phyloP scores from a whole-genome alignment of 2,113 vertebrate genomes.

The Indri indri region DNA sequence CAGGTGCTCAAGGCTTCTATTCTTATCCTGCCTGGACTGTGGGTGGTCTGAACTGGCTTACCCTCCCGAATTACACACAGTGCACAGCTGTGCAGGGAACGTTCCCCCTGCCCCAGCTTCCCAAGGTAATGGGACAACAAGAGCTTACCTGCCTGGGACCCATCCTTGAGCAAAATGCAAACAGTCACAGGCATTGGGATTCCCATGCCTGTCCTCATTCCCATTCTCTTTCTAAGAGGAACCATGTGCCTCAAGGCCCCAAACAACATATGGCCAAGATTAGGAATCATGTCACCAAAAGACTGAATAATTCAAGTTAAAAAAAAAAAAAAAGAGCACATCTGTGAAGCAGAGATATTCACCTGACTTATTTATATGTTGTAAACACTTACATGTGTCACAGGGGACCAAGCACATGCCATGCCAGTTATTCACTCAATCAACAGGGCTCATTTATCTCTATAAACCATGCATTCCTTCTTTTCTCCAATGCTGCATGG shows the following conservation, averaged over 20 bases:
- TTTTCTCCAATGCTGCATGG: not conserved
- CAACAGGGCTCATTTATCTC: not conserved
- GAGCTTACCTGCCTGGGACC: not conserved
- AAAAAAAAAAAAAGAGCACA: constrained; percentile 25
- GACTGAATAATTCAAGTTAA: constrained; percentile 62
- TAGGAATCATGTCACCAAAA: constrained; percentile 50
- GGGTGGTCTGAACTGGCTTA: constrained; percentile 23
- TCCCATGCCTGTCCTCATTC: not conserved
- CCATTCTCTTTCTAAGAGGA: not conserved
- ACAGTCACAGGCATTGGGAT: not conserved
- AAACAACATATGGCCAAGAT: constrained; percentile 51
- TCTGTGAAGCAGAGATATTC: constrained; percentile 45
- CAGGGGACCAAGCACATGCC: not conserved
- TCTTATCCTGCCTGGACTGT: not conserved
- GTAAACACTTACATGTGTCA: constrained; percentile 43
- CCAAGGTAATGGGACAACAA: not conserved
- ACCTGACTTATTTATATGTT: constrained; percentile 64
- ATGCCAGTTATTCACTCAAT: not conserved
- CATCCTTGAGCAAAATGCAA: not conserved
- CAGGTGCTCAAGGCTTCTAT: constrained; percentile 40
- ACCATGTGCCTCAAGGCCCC: not conserved
- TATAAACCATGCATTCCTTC: not conserved
- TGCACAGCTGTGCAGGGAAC: not conserved
- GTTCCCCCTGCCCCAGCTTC: not conserved
- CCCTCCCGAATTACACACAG: not conserved